Conservation (phyloP, 2,888 invertebrate genomes). For the Cerceris rybyensis region DNA sequence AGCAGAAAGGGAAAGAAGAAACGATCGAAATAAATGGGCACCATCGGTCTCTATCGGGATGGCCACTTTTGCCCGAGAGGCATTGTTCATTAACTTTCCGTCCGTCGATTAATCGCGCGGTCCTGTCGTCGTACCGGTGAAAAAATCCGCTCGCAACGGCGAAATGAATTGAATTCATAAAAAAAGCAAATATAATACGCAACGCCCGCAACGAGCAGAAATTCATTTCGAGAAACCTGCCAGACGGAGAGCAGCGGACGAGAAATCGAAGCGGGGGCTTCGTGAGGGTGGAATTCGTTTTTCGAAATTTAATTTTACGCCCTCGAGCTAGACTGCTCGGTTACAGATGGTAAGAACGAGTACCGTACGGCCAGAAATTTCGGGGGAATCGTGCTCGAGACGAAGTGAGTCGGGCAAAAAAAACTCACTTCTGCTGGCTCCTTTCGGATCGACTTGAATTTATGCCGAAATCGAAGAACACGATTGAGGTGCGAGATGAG, state of each 20-base stretch:
- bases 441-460: constrained; percentile 29
- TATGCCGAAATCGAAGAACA: constrained; percentile 7
- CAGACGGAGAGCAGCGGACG: neutral
- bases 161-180: constrained; percentile 41
- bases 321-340: neutral
- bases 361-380: too few relatives aligned
- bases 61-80: constrained; percentile 46
- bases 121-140: constrained; percentile 25
- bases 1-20: neutral
- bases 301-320: constrained; percentile 7
- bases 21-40: constrained; percentile 51
- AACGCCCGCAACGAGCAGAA: neutral
- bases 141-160: constrained; percentile 37
- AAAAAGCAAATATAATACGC: neutral
- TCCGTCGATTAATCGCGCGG: constrained; percentile 56
- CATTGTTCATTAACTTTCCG: constrained; percentile 61
- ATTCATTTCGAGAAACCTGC: constrained; percentile 5
- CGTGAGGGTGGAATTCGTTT: neutral
- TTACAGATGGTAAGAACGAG: too few relatives aligned
- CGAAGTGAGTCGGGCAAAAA: too few relatives aligned
- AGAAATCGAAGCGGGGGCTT: neutral
- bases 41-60: constrained; percentile 54
- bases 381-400: too few relatives aligned
- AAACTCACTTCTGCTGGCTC: too few relatives aligned
- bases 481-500: neutral